Conservation (phyloP, 1,140 invertebrate genomes). For the Stegodyphus mimosarum region DNA sequence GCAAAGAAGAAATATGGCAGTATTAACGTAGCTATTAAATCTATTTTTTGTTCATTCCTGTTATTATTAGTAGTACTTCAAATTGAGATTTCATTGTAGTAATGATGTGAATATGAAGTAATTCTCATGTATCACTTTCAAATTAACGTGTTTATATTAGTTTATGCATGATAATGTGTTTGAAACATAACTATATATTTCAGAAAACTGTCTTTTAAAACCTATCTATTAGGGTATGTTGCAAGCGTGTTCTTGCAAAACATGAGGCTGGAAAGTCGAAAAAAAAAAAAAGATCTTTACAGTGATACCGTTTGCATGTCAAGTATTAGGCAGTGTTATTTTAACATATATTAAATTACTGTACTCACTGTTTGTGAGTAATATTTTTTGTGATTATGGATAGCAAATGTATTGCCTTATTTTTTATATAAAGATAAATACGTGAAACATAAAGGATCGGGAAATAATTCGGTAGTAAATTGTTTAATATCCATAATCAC, state of each 20-base stretch:
- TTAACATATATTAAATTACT: too few species aligned
- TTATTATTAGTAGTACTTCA: too few species aligned
- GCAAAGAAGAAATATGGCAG: too few species aligned
- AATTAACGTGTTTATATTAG: not conserved
- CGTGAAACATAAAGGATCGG: not conserved
- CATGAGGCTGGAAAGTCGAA: constrained; percentile 67
- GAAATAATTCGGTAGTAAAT: not conserved
- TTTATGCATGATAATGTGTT: constrained; percentile 18
- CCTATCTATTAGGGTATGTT: not conserved
- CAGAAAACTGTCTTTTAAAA: not conserved
- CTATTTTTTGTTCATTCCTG: too few species aligned
- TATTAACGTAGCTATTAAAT: too few species aligned
- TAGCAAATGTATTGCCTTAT: not conserved
- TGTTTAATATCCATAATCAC: constrained; percentile 33
- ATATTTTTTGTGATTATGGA: constrained; percentile 45
- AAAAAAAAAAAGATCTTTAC: not conserved
- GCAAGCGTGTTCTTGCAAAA: constrained; percentile 53
- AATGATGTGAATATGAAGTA: too few species aligned
- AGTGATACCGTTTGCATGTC: too few species aligned
- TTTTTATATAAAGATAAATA: not conserved
- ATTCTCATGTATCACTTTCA: not conserved
- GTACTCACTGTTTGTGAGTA: not conserved
- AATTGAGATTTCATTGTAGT: too few species aligned
- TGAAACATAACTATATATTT: constrained; percentile 48
- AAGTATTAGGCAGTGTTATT: too few species aligned